Evolutionary conservation across 2,113 vertebrate species (phyloP).

Genomic region (Bubo bubo): DNA sequence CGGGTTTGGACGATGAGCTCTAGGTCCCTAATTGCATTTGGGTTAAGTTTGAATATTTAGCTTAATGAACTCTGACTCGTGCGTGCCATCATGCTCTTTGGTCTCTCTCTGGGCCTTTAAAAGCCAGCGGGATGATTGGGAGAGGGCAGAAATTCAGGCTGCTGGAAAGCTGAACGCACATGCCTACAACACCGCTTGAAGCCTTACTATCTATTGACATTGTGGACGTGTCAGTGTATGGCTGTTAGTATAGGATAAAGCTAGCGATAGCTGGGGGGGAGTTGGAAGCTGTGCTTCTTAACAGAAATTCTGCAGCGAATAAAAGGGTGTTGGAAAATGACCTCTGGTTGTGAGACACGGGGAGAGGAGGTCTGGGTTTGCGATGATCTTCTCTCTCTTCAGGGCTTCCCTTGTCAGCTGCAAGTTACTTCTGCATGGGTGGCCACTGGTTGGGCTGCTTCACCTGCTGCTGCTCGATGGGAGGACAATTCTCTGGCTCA

Average conservation of each 20-base stretch:
- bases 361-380: background rate
- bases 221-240: background rate
- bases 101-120: background rate
- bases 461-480: conserved; percentile 37
- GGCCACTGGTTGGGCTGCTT: conserved; percentile 37
- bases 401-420: background rate
- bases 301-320: background rate
- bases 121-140: background rate
- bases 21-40: background rate
- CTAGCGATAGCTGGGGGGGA: background rate
- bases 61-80: background rate
- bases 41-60: background rate
- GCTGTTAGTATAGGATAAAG: background rate
- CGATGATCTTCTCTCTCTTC: background rate
- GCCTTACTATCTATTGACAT: background rate
- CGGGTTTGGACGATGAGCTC: background rate
- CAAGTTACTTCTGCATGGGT: background rate
- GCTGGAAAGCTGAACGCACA: background rate
- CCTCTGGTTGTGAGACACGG: background rate
- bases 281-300: background rate
- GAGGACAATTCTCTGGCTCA: background rate
- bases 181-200: background rate
- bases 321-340: background rate
- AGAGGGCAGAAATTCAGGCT: background rate
- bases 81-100: background rate